phyloP scores from a whole-genome alignment of 2,113 vertebrate genomes.

The Dermatemys mawii region DNA sequence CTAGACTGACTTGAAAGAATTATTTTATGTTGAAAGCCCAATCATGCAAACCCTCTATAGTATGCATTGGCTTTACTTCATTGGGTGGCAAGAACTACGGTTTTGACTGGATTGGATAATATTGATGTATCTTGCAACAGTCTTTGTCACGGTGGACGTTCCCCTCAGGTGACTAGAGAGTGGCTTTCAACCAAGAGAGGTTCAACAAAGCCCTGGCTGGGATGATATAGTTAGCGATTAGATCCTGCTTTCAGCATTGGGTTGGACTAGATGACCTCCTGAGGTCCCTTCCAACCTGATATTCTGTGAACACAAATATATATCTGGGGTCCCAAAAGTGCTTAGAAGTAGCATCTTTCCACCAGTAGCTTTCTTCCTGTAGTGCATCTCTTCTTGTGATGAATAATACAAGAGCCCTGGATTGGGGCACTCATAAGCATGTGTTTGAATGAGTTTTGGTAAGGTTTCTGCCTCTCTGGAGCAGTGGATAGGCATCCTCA shows the following conservation, averaged over 20 bases:
- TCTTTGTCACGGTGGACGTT: neutral
- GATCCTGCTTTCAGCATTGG: too few relatives aligned
- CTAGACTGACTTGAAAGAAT: neutral
- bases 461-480: neutral
- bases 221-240: too few relatives aligned
- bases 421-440: neutral
- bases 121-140: neutral
- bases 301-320: too few relatives aligned
- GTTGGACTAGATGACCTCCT: too few relatives aligned
- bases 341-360: neutral
- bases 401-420: neutral
- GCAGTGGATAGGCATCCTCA: neutral
- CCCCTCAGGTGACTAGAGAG: neutral
- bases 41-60: neutral
- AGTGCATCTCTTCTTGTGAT: rapidly evolving
- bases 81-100: neutral
- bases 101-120: neutral
- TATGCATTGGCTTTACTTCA: neutral
- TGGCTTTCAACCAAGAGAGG: neutral
- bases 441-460: neutral
- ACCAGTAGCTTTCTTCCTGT: neutral
- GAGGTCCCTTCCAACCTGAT: too few relatives aligned
- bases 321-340: neutral
- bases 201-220: neutral
- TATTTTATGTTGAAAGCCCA: neutral